A percentile compares a stretch with the other conserved stretches of the same genome.
These are phyloP conservation scores for Anoplopoma fimbria DNA, from an alignment of 2,113 vertebrate genomes.

Conservation along the genomic window DNA sequence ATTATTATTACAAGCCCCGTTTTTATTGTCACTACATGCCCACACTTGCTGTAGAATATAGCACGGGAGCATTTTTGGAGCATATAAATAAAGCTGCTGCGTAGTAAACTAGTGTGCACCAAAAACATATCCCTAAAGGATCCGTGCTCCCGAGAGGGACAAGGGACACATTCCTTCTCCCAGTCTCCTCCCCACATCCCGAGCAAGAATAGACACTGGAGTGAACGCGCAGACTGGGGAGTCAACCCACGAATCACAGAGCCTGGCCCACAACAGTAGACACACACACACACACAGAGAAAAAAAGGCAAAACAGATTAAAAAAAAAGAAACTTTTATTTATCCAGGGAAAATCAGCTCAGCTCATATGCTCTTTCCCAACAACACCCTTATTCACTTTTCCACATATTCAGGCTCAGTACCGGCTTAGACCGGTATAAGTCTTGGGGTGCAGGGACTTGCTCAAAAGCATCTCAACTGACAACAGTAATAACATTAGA, in stretches of 20 bases:
- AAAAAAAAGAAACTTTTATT: too few relatives aligned
- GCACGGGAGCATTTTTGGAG: slow-evolving; percentile 13
- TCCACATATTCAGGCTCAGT: neutral
- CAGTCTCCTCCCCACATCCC: slow-evolving; percentile 18
- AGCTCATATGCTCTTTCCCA: neutral
- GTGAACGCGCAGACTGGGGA: slow-evolving; percentile 13
- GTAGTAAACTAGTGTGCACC: neutral
- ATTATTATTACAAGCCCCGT: neutral
- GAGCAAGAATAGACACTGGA: slow-evolving; percentile 50
- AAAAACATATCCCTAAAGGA: slow-evolving; percentile 33
- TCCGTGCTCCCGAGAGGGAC: neutral
- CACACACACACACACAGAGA: neutral
- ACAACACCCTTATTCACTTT: neutral
- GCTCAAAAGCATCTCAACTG: neutral
- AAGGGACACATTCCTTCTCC: slow-evolving; percentile 42
- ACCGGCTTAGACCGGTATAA: neutral
- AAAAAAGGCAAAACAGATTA: too few relatives aligned
- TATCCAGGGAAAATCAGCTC: slow-evolving; percentile 8
- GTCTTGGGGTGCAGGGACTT: neutral
- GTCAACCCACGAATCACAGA: slow-evolving; percentile 27
- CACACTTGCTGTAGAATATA: neutral
- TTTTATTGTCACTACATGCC: neutral
- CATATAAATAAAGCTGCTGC: slow-evolving; percentile 21
- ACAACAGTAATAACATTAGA: neutral
- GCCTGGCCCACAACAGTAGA: neutral